Conservation (phyloP, 2,888 invertebrate genomes). For the Diloba caeruleocephala region DNA sequence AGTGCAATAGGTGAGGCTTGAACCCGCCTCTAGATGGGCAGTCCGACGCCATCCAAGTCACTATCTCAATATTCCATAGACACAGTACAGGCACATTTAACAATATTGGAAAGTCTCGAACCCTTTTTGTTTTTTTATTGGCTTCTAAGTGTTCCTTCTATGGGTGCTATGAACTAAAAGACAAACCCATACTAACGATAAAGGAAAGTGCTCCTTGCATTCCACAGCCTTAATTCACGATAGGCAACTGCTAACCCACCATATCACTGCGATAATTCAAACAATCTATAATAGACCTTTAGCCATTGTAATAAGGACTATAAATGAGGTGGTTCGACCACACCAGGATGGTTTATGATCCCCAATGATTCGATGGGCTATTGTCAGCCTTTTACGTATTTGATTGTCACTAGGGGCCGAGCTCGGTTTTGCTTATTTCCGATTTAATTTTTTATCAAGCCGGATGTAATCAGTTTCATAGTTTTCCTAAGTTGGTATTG, state of each 20-base stretch:
- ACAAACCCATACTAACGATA: constrained; percentile 49
- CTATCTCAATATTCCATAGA: too few species aligned
- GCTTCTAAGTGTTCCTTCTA: constrained; percentile 5
- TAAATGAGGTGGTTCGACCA: background rate
- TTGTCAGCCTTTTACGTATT: constrained; percentile 33
- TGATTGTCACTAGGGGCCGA: background rate
- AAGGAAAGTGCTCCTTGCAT: constrained; percentile 67
- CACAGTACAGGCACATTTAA: too few species aligned
- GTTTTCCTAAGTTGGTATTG: background rate
- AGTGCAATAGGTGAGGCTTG: too few species aligned
- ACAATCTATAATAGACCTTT: constrained; percentile 4
- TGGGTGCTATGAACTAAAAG: constrained; percentile 17
- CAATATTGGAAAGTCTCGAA: constrained; percentile 19
- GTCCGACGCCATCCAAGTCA: too few species aligned
- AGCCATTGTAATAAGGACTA: background rate
- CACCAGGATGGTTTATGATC: constrained; percentile 15
- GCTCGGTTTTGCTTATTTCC: constrained; percentile 6
- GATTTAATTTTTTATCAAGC: background rate
- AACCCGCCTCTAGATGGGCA: too few species aligned
- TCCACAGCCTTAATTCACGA: constrained; percentile 57
- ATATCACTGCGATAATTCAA: background rate
- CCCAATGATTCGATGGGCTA: constrained; percentile 43
- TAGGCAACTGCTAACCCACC: constrained; percentile 43
- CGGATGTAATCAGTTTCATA: background rate
- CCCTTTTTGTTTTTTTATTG: constrained; percentile 5